Base-by-base conservation (phyloP, 2,113 vertebrate genomes). In the Ochotona curzoniae region DNA sequence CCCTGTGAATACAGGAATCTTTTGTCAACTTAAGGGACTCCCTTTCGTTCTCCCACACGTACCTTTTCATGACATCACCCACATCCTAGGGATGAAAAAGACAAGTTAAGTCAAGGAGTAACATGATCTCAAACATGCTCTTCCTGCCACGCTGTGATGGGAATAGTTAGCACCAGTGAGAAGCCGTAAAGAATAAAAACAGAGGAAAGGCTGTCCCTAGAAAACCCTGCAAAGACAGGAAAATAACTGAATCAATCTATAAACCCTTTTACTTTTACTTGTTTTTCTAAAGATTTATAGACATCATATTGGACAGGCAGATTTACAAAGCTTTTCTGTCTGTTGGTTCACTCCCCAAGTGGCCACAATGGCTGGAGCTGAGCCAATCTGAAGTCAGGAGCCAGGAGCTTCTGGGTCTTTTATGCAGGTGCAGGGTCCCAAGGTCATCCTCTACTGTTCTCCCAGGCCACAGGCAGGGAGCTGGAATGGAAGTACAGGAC, bases 41-140 rank as follows among this genome's bases (percentile, higher is more conserved):
- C 8, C 14, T 73, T 25, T 1, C 18, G 0, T 87, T 93, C 32
- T 92, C 13, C 69, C 87, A 80, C 11, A 95, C 96, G 61, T 96
- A 97, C 96, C 96, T 97, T 95, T 95, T 51, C 0, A 47, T 89
- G 87, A 97, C 73, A 74, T 95, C 96, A 71, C 51, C 93, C 81
- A 95, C 92, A 91, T 96, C 95, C 96, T 97, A 96, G 84, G 57
- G 57, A 94, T 35, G 51, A 95, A 96, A 96, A 83, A 93, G 70
- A 95, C n/a, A 94, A 25, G 44, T 94, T 79, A 91, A 83, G n/a
- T 88, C 14, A 69, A 78, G 49, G 26, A 90, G 18, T n/a, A 79
- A 73, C 1, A n/a, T 26, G 8, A 26, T n/a, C 32, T 71, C 35
- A 71, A 9, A 30, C 87, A 30, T 4, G 7, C 66, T 54, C 26